These are phyloP conservation scores for Standfussiana lucernea DNA, from an alignment of 2,888 invertebrate genomes.

Conservation along the genomic window DNA sequence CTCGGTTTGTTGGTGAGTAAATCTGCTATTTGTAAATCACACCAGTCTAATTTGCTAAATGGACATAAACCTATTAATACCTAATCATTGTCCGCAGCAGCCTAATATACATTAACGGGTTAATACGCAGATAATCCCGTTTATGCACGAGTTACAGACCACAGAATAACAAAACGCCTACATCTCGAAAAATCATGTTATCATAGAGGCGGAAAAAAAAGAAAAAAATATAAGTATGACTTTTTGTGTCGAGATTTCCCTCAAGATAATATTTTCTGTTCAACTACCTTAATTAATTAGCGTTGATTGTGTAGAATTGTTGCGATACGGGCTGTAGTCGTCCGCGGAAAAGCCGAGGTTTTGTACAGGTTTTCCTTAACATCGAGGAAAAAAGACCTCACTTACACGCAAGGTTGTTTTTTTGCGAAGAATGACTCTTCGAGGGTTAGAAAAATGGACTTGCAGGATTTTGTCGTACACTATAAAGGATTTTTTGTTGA, in stretches of 20 bases:
- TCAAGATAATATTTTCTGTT: slow-evolving; percentile 53
- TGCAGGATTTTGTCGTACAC: slow-evolving; percentile 26
- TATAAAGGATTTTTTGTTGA: background rate
- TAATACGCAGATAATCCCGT: slow-evolving; percentile 42
- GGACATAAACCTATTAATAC: slow-evolving; percentile 43
- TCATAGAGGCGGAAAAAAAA: background rate
- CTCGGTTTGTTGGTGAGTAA: background rate
- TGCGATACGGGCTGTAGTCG: slow-evolving; percentile 35
- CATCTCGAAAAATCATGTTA: slow-evolving; percentile 11
- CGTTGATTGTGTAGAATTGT: slow-evolving; percentile 44
- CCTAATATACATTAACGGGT: slow-evolving; percentile 41
- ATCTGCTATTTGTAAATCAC: slow-evolving; percentile 33
- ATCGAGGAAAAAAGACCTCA: slow-evolving; percentile 45
- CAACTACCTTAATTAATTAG: slow-evolving; percentile 58
- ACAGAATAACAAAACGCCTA: slow-evolving; percentile 15
- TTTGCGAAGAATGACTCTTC: slow-evolving; percentile 20
- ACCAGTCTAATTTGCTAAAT: slow-evolving; percentile 38
- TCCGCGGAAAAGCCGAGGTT: slow-evolving; percentile 29
- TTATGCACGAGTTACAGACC: slow-evolving; percentile 30
- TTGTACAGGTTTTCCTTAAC: slow-evolving; percentile 55
- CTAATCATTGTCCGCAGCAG: slow-evolving; percentile 43
- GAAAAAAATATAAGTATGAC: slow-evolving; percentile 11
- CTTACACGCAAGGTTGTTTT: slow-evolving; percentile 37
- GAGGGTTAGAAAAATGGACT: slow-evolving; percentile 46
- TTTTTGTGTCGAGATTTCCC: slow-evolving; percentile 48